These are phyloP conservation scores for Chaunax sp. DNA, from an alignment of 2,797 vertebrate species.

Conservation along the genomic window DNA sequence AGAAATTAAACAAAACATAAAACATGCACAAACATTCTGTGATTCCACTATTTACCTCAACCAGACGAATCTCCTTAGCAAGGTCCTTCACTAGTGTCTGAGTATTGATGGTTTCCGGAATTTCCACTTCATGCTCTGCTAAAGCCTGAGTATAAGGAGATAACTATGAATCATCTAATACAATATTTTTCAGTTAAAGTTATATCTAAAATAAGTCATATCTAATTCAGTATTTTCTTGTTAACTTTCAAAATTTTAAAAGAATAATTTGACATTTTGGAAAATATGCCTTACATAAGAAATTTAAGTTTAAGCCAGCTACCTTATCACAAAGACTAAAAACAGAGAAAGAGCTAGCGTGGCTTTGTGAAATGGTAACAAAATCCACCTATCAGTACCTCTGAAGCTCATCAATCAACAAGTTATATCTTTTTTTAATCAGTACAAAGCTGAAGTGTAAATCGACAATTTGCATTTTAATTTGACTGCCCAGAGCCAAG, in stretches of 20 bases:
- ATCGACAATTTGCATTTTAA: no score
- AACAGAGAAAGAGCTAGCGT: not conserved
- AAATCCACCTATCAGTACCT: no score
- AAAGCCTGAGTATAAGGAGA: conserved; percentile 81
- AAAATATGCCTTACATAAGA: fast-evolving
- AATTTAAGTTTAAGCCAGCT: not conserved
- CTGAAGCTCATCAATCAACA: not conserved
- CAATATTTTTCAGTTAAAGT: not conserved
- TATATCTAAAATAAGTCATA: conserved; percentile 4
- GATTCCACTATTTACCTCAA: conserved; percentile 84
- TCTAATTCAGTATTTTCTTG: not conserved
- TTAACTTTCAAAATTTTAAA: not conserved
- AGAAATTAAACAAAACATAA: not conserved
- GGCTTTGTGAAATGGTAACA: not conserved
- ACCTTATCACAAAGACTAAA: not conserved
- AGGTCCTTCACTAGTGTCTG: conserved; percentile 91
- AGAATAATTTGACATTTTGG: not conserved
- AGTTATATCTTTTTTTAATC: not conserved
- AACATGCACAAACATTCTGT: not conserved
- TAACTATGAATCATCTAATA: conserved; percentile 15
- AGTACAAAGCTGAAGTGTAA: not conserved
- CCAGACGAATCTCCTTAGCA: conserved; percentile 93
- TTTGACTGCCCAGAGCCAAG: no score
- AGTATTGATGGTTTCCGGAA: conserved; percentile 92
- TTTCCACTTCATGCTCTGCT: conserved; percentile 91